phyloP scores from a whole-genome alignment of 2,888 invertebrate species.

The Acrobasis suavella region DNA sequence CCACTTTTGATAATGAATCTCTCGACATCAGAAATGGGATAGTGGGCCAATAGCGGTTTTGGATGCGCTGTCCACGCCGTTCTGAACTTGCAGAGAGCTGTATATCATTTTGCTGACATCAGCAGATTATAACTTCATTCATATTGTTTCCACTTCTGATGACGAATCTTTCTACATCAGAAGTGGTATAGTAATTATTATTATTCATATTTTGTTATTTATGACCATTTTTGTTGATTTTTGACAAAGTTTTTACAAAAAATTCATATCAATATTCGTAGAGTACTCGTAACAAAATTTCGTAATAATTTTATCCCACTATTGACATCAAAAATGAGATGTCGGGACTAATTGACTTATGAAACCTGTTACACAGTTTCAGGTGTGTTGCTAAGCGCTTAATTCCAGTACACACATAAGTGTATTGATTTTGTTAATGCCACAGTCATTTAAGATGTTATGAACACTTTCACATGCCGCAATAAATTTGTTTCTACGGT shows the following conservation, averaged over 20 bases:
- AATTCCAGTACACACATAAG: too few relatives aligned
- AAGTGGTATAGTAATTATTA: conserved; percentile 44
- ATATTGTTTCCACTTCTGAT: background rate
- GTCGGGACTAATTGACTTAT: conserved; percentile 41
- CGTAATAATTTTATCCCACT: too few relatives aligned
- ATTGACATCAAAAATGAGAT: conserved; percentile 36
- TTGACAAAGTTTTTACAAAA: too few relatives aligned
- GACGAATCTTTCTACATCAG: background rate
- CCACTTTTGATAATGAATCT: background rate
- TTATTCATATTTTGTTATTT: background rate
- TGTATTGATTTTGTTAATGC: too few relatives aligned
- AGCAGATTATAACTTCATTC: background rate
- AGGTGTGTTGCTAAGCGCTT: too few relatives aligned
- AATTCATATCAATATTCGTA: too few relatives aligned
- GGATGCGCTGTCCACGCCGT: conserved; percentile 42
- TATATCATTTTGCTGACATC: background rate
- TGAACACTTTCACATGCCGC: too few relatives aligned
- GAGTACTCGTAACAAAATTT: too few relatives aligned
- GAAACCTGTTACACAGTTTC: too few relatives aligned
- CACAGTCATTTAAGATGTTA: too few relatives aligned
- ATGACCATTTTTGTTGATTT: background rate
- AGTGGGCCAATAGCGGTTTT: conserved; percentile 45
- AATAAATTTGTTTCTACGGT: too few relatives aligned
- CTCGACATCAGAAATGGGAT: conserved; percentile 39
- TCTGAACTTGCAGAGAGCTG: background rate